phyloP scores from a whole-genome alignment of 2,113 vertebrate species.

The Motacilla tschutschensis region DNA sequence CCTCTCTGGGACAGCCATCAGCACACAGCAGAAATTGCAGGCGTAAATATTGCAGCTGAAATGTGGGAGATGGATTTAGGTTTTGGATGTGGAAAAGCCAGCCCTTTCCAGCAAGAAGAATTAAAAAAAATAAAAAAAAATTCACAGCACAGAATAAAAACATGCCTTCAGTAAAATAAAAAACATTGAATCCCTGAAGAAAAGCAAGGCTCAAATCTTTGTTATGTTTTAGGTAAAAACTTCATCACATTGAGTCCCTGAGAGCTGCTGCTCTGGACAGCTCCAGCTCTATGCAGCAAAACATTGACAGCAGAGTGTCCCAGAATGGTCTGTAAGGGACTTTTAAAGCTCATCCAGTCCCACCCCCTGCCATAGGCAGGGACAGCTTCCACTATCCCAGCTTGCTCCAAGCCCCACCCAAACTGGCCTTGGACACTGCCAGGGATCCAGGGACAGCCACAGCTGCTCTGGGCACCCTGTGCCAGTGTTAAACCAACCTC shows the following conservation, averaged over 20 bases:
- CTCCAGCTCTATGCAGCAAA: neutral
- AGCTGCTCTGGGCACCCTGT: fast-evolving
- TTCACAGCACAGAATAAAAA: neutral
- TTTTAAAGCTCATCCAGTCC: fast-evolving
- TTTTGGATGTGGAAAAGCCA: neutral
- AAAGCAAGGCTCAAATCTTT: neutral
- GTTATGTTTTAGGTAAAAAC: neutral
- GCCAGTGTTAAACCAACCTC: neutral
- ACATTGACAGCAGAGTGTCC: neutral
- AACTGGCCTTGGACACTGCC: fast-evolving
- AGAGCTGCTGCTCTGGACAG: neutral
- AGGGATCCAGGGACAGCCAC: neutral
- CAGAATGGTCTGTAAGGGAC: neutral
- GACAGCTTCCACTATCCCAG: fast-evolving
- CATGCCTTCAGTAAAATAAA: neutral
- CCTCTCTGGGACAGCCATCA: neutral
- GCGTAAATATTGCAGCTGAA: neutral
- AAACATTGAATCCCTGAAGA: neutral
- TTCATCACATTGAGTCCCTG: fast-evolving
- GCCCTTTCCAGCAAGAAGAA: neutral
- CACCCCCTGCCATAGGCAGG: neutral
- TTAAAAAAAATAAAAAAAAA: neutral
- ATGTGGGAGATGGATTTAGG: neutral
- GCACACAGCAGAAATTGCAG: neutral
- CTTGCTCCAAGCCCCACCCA: fast-evolving